These are phyloP conservation scores for Ovibos moschatus DNA, from an alignment of 2,113 vertebrate genomes.

Conservation along the genomic window DNA sequence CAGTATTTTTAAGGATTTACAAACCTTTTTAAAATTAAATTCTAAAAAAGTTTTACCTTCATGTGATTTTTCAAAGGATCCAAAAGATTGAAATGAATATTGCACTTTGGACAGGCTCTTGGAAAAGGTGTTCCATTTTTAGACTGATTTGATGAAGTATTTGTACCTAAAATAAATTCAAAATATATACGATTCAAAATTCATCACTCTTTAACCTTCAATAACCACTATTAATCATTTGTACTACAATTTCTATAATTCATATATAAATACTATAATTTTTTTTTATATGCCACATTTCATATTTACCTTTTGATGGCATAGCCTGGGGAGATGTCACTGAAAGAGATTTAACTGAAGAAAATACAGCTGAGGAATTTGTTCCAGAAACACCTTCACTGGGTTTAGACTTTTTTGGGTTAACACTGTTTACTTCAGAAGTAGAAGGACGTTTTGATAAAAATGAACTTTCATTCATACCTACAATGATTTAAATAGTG, in stretches of 20 bases:
- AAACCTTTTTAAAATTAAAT: slow-evolving; percentile 40
- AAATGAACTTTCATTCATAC: slow-evolving; percentile 60
- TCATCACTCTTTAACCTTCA: slow-evolving; percentile 13
- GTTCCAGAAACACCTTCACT: slow-evolving; percentile 71
- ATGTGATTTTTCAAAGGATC: slow-evolving; percentile 90
- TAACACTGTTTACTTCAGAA: slow-evolving; percentile 73
- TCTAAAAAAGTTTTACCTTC: slow-evolving; percentile 82
- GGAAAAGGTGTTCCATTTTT: slow-evolving; percentile 89
- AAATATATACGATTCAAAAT: slow-evolving; percentile 41
- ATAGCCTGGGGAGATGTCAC: slow-evolving; percentile 34
- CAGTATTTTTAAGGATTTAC: not conserved
- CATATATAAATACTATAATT: not conserved
- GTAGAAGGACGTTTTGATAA: slow-evolving; percentile 77
- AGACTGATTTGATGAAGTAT: slow-evolving; percentile 69
- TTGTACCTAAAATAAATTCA: slow-evolving; percentile 76
- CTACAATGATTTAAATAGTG: slow-evolving; percentile 50
- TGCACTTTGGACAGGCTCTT: slow-evolving; percentile 92
- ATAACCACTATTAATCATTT: not conserved
- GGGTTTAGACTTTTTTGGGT: slow-evolving; percentile 81
- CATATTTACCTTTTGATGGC: slow-evolving; percentile 61
- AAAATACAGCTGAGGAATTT: not conserved
- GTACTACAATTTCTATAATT: slow-evolving; percentile 10
- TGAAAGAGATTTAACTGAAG: slow-evolving; percentile 54
- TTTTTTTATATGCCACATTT: not conserved
- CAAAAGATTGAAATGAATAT: slow-evolving; percentile 89